Evolutionary conservation across 1,140 invertebrate genomes (phyloP).

Genomic region (Trachymyrmex septentrionalis): DNA sequence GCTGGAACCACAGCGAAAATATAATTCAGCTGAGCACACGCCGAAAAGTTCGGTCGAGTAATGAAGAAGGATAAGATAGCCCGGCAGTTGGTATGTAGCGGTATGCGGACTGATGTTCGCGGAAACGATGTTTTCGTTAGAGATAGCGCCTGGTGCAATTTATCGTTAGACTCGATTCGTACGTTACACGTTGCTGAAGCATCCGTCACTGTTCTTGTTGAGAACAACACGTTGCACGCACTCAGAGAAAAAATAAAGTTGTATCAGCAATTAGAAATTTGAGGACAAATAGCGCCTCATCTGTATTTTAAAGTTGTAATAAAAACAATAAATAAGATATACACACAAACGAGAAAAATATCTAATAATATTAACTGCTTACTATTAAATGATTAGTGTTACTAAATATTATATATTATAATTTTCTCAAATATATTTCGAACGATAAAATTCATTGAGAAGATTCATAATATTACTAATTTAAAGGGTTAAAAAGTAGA

Average conservation of each 20-base stretch:
- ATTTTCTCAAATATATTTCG: neutral
- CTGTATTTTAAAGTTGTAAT: neutral
- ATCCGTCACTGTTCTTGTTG: slow-evolving; percentile 30
- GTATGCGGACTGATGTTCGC: slow-evolving; percentile 42
- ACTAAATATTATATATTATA: neutral
- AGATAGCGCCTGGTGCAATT: slow-evolving; percentile 34
- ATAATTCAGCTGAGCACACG: slow-evolving; percentile 47
- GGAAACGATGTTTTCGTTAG: slow-evolving; percentile 53
- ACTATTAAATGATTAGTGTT: too few relatives aligned
- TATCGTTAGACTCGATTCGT: slow-evolving; percentile 52
- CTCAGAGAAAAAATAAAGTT: neutral
- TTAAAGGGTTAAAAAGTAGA: neutral
- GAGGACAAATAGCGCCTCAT: too few relatives aligned
- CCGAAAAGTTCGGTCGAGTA: slow-evolving; percentile 53
- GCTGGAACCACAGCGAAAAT: slow-evolving; percentile 46
- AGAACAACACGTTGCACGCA: slow-evolving; percentile 24
- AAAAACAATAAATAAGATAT: too few relatives aligned
- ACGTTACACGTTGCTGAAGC: slow-evolving; percentile 25
- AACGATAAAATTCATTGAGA: too few relatives aligned
- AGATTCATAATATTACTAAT: too few relatives aligned
- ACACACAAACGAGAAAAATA: neutral
- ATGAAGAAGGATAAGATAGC: slow-evolving; percentile 45
- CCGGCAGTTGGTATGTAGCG: neutral
- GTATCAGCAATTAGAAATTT: too few relatives aligned
- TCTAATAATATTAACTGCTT: too few relatives aligned